Evolutionary conservation across 2,797 vertebrate genomes (phyloP).

Genomic region (Ficedula albicollis): DNA sequence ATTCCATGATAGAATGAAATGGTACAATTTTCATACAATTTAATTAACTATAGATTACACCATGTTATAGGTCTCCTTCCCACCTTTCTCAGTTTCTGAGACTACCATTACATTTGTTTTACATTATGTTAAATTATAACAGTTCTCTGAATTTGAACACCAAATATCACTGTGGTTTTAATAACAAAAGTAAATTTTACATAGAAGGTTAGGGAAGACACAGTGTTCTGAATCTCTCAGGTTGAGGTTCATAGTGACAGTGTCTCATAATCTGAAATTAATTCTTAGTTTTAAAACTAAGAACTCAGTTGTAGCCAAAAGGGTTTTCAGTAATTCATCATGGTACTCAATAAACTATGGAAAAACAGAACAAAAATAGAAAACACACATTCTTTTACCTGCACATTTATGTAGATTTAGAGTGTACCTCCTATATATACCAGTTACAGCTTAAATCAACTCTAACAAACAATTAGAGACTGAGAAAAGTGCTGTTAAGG

Average conservation of each 20-base stretch:
- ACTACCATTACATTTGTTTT: background rate
- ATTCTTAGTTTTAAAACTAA: background rate
- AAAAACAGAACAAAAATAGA: conserved; percentile 20
- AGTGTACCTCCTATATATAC: background rate
- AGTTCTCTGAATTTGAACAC: background rate
- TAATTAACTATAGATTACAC: background rate
- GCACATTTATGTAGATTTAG: background rate
- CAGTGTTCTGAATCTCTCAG: background rate
- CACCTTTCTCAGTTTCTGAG: background rate
- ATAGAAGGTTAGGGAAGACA: background rate
- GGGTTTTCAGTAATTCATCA: background rate
- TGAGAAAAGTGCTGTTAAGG: background rate
- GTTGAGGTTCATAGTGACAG: background rate
- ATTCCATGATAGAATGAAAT: background rate
- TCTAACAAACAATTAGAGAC: background rate
- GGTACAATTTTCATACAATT: background rate
- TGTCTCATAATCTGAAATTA: background rate
- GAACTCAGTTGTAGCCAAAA: background rate
- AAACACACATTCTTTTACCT: background rate
- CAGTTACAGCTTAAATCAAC: background rate
- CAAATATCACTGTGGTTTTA: background rate
- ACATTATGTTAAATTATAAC: background rate
- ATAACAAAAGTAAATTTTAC: background rate
- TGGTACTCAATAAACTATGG: background rate
- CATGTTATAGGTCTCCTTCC: background rate